Conservation (phyloP, 2,113 vertebrate species). For the Daboia siamensis region DNA sequence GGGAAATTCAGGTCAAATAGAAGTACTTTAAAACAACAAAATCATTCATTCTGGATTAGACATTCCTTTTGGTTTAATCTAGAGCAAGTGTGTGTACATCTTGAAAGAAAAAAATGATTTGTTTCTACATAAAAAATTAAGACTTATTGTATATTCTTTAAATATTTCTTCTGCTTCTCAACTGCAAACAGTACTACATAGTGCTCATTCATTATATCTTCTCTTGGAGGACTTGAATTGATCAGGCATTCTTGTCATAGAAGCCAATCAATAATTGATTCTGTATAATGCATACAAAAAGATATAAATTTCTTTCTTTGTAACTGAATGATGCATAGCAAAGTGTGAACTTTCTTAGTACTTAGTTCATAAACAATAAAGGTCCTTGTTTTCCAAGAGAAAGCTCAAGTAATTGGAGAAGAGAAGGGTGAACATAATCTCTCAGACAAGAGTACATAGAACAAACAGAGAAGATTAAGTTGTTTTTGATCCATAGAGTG, state of each 20-base stretch:
- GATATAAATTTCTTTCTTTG: slow-evolving; percentile 25
- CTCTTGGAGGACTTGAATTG: background rate
- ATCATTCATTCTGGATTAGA: background rate
- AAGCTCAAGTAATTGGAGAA: slow-evolving; percentile 8
- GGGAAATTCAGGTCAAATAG: background rate
- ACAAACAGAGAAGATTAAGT: background rate
- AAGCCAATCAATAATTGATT: slow-evolving; percentile 30
- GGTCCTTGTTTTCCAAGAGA: background rate
- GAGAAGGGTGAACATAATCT: background rate
- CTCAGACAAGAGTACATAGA: background rate
- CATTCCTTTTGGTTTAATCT: background rate
- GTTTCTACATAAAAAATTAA: background rate
- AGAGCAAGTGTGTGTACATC: background rate
- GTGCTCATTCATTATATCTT: background rate
- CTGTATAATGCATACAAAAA: slow-evolving; percentile 10
- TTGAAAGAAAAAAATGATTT: background rate
- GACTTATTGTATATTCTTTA: background rate
- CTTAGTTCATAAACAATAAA: slow-evolving; percentile 7
- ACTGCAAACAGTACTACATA: background rate
- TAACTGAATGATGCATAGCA: slow-evolving; percentile 6
- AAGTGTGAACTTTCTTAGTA: slow-evolving; percentile 21
- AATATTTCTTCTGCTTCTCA: background rate
- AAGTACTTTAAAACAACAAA: background rate
- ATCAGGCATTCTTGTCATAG: slow-evolving; percentile 8
- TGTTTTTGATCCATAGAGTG: slow-evolving; percentile 5